phyloP scores from a whole-genome alignment of 2,113 vertebrate species.

The Malurus alboscapulatus region DNA sequence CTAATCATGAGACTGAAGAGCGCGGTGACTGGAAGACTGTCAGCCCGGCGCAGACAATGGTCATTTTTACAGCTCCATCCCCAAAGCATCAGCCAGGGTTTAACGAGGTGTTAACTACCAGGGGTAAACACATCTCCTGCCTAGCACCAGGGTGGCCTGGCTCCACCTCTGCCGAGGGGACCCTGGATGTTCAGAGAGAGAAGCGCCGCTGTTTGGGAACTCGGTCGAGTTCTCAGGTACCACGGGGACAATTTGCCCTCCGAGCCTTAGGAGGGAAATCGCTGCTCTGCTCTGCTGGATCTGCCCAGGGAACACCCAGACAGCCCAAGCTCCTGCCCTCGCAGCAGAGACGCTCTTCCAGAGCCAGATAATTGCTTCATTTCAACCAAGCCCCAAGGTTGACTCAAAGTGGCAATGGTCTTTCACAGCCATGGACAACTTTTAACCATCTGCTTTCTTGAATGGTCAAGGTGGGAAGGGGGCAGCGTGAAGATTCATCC shows the following conservation, averaged over 20 bases:
- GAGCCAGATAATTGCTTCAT: neutral
- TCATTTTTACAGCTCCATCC: neutral
- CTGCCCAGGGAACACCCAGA: neutral
- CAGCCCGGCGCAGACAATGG: neutral
- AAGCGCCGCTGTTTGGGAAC: rapidly evolving
- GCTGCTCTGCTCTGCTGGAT: neutral
- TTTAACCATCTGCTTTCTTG: neutral
- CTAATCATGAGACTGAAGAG: neutral
- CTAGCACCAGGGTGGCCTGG: neutral
- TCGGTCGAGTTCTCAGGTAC: rapidly evolving
- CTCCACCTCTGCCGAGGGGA: neutral
- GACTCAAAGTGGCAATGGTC: neutral
- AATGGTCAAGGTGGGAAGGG: too few species aligned
- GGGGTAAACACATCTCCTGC: neutral
- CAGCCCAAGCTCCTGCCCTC: neutral
- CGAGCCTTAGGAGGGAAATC: neutral
- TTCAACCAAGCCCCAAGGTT: neutral
- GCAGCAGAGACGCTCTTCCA: neutral
- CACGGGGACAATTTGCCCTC: neutral
- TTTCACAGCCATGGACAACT: neutral
- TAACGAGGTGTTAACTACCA: slow-evolving; percentile 11
- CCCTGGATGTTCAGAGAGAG: neutral
- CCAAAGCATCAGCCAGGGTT: neutral
- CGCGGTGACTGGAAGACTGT: rapidly evolving
- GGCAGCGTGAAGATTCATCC: rapidly evolving